Percentiles rank a stretch among this genome's conserved stretches.
Conservation (phyloP, 92 coral and sea anemone species). For the Anthopleura xanthogrammica region DNA sequence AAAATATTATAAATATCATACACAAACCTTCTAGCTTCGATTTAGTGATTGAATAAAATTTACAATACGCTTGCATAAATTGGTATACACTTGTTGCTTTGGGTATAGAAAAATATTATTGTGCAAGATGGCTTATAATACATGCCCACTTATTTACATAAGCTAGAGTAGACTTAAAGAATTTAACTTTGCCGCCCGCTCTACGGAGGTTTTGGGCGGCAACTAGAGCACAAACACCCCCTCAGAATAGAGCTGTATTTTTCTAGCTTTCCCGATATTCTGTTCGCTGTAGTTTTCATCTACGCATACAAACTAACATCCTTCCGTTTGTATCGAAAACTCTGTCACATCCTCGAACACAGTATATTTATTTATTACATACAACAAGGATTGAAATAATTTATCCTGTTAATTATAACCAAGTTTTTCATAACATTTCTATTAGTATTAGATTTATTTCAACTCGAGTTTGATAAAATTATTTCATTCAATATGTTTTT, state of each 20-base stretch:
- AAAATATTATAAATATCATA: not conserved
- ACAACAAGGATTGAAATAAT: not conserved
- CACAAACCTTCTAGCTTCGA: not conserved
- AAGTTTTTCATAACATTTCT: not conserved
- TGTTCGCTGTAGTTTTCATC: not conserved
- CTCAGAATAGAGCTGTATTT: not conserved
- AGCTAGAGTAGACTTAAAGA: not conserved
- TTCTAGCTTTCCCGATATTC: not conserved
- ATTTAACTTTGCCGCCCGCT: constrained; percentile 5
- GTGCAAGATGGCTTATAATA: not conserved
- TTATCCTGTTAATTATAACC: not conserved
- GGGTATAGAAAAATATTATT: not conserved
- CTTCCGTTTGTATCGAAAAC: not conserved
- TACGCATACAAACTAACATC: not conserved
- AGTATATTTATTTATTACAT: not conserved
- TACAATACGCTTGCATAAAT: not conserved
- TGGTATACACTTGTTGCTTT: not conserved
- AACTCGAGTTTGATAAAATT: not conserved
- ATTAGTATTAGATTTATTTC: not conserved
- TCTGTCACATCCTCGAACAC: not conserved
- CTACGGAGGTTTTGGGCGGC: not conserved
- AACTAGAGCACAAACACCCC: not conserved
- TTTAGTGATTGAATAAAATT: not conserved
- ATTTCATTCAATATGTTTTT: not conserved
- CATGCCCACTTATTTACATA: not conserved